Percentiles rank a stretch among this genome's conserved stretches.
Conservation (phyloP, 2,888 invertebrate species). For the Smittia sp. region DNA sequence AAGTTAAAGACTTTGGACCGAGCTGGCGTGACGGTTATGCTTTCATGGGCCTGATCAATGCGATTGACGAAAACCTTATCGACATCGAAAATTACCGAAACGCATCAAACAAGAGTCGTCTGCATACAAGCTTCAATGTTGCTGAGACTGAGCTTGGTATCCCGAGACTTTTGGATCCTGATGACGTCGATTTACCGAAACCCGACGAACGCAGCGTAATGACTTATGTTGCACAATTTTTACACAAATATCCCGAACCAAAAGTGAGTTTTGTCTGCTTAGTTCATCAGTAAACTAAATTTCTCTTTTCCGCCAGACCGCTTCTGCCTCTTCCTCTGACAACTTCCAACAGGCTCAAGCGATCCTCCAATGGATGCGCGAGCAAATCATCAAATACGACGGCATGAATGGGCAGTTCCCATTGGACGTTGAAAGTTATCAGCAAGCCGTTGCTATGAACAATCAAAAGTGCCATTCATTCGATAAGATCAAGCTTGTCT, state of each 20-base stretch:
- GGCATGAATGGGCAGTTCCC: slow-evolving; percentile 34
- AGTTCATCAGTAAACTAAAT: background rate
- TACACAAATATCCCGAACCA: slow-evolving; percentile 91
- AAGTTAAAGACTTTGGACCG: slow-evolving; percentile 89
- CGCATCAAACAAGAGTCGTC: slow-evolving; percentile 73
- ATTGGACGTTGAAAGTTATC: slow-evolving; percentile 33
- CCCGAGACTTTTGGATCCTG: slow-evolving; percentile 86
- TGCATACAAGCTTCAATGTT: slow-evolving; percentile 90
- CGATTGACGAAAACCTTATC: slow-evolving; percentile 87
- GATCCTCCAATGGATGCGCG: slow-evolving; percentile 39
- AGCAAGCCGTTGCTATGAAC: background rate
- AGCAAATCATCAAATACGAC: slow-evolving; percentile 39
- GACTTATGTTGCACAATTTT: slow-evolving; percentile 97
- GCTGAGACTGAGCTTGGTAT: slow-evolving; percentile 91
- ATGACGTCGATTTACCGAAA: slow-evolving; percentile 92
- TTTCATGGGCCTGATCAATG: slow-evolving; percentile 92
- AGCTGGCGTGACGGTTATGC: slow-evolving; percentile 96
- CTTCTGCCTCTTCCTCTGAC: background rate
- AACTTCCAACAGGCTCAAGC: slow-evolving; percentile 27
- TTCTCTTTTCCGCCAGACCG: background rate
- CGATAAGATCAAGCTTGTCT: slow-evolving; percentile 20
- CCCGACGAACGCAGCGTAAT: slow-evolving; percentile 97
- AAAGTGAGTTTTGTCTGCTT: slow-evolving; percentile 55
- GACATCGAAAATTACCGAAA: slow-evolving; percentile 79
- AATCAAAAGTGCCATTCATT: slow-evolving; percentile 23